Evolutionary conservation across 2,888 invertebrate species (phyloP), one percentile per base, ranked within the genome.

Genomic region (Uropetala carovei): DNA sequence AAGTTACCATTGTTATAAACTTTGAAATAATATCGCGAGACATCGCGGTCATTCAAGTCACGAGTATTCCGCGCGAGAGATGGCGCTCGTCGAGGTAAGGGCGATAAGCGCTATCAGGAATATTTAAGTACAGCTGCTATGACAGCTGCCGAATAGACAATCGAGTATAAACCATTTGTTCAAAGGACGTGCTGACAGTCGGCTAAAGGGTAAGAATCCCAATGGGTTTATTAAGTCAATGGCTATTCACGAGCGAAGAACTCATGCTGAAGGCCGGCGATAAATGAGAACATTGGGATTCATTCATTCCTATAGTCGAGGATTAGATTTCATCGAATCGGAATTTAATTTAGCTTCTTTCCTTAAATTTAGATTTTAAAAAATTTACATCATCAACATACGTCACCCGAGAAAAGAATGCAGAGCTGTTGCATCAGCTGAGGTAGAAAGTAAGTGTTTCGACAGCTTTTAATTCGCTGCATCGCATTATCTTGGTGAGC

Each of bases 141-240:
- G n/a, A n/a, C 16, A 64, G 7, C 64, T 8, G 64, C 14, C 64
- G 64, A 64, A 14, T 64, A n/a, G 64, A 64, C 64, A 64, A 64
- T 64, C 18, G 13, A n/a, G n/a, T 18, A 64, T 14, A n/a, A 18
- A 68, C 68, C 68, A 64, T 64, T 64, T 64, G 64, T 64, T 64
- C 64, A n/a, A n/a, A 68, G 68, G 68, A 68, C 68, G 68, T 68
- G 68, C 5, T 68, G 68, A 68, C 68, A 68, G n/a, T 68, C 9
- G 68, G 13, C 68, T 68, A 22, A n/a, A 68, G 22, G 68, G 10
- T 68, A 22, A 68, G 68, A 68, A 68, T 68, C n/a, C 9, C 16
- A 68, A 68, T 68, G 18, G 68, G 18, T n/a, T 64, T 64, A 43
- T 43, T 43, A 43, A 43, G 64, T 60, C 60, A 60, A 16, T 14